Conservation (phyloP, 1,140 invertebrate species). For the Tachypleus tridentatus region DNA sequence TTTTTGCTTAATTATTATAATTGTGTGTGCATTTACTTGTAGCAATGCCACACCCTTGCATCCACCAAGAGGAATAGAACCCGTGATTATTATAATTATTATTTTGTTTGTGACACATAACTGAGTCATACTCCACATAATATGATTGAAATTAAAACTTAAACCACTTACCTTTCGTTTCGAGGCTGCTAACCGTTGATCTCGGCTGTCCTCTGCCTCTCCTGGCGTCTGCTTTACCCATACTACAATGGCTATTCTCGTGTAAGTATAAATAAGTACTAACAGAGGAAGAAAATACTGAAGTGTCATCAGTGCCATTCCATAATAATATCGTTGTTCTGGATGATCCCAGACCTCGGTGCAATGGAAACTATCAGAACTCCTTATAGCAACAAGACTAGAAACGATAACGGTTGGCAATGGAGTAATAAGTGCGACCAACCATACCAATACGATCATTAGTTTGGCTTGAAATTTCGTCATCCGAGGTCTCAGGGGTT, state of each 20-base stretch:
- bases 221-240: constrained; percentile 76
- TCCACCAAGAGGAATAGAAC: too few relatives aligned
- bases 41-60: too few relatives aligned
- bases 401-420: constrained; percentile 60
- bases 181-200: constrained; percentile 65
- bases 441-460: constrained; percentile 61
- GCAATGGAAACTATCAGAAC: constrained; percentile 39
- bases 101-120: too few relatives aligned
- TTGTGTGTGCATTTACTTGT: too few relatives aligned
- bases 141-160: too few relatives aligned
- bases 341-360: constrained; percentile 25
- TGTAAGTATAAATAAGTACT: constrained; percentile 73
- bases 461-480: constrained; percentile 54
- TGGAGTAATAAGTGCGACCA: constrained; percentile 59
- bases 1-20: too few relatives aligned
- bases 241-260: constrained; percentile 66
- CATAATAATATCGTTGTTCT: constrained; percentile 51
- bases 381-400: constrained; percentile 25
- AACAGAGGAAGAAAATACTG: constrained; percentile 71
- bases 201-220: constrained; percentile 63
- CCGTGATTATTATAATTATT: too few relatives aligned
- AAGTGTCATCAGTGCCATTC: constrained; percentile 59
- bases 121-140: too few relatives aligned
- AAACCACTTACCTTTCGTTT: constrained; percentile 63
- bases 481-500: constrained; percentile 65